Evolutionary conservation across 1,140 invertebrate genomes (phyloP).

Genomic region (Drosophila mayri): DNA sequence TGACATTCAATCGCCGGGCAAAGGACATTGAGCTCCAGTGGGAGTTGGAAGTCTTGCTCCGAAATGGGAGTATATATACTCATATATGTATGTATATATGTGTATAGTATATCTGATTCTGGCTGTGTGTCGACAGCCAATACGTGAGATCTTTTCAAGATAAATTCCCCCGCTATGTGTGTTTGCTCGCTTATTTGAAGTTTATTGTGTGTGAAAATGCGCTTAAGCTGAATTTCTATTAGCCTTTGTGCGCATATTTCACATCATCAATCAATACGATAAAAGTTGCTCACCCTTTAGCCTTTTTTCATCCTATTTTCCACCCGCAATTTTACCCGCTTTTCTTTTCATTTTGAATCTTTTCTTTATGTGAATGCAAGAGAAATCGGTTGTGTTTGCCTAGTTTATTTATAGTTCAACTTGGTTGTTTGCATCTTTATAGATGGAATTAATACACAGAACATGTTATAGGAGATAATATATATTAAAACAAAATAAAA

Average conservation of each 20-base stretch:
- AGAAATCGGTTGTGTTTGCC: constrained; percentile 29
- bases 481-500: too few relatives aligned
- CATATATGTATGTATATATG: background rate
- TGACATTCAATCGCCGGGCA: constrained; percentile 77
- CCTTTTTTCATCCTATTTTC: constrained; percentile 6
- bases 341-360: constrained; percentile 29
- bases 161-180: constrained; percentile 44
- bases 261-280: constrained; percentile 83
- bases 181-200: constrained; percentile 68
- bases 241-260: constrained; percentile 82
- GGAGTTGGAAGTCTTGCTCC: constrained; percentile 27
- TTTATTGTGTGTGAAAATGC: constrained; percentile 84
- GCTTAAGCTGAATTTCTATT: constrained; percentile 83
- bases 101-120: constrained; percentile 19
- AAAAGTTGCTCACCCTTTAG: constrained; percentile 51
- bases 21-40: constrained; percentile 56
- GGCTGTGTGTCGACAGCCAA: constrained; percentile 41
- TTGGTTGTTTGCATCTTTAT: constrained; percentile 33
- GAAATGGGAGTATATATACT: constrained; percentile 27
- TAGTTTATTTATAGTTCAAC: constrained; percentile 47
- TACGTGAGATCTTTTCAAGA: constrained; percentile 64
- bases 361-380: constrained; percentile 30
- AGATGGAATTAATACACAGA: constrained; percentile 10
- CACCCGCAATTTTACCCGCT: background rate
- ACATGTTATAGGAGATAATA: background rate